Conservation (phyloP, 2,888 invertebrate genomes). For the Brachylomia viminalis region DNA sequence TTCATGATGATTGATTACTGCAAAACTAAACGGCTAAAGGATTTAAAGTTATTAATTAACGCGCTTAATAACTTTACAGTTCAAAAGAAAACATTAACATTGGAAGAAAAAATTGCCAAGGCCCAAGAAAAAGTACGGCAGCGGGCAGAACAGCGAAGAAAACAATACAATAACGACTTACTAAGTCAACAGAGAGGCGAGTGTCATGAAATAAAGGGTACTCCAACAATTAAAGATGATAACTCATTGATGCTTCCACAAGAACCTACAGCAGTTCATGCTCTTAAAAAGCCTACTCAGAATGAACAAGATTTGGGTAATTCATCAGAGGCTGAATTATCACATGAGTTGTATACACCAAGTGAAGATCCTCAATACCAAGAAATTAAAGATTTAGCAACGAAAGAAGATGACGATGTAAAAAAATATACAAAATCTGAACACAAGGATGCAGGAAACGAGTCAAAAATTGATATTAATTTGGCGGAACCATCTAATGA, state of each 20-base stretch:
- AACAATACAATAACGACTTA: conserved; percentile 66
- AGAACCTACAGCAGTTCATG: conserved; percentile 10
- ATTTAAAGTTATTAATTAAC: conserved; percentile 3
- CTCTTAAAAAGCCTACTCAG: conserved; percentile 57
- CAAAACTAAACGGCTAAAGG: not conserved
- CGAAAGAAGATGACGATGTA: not conserved
- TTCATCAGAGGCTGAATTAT: conserved; percentile 73
- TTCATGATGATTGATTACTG: not conserved
- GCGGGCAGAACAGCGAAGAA: conserved; percentile 74
- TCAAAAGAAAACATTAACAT: conserved; percentile 67
- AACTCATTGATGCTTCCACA: conserved; percentile 4
- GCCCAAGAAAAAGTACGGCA: conserved; percentile 80
- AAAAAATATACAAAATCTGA: conserved; percentile 14
- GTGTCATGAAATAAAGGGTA: conserved; percentile 2
- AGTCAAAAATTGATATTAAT: conserved; percentile 1
- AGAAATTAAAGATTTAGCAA: conserved; percentile 1
- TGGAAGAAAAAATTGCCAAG: conserved; percentile 81
- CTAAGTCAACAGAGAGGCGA: conserved; percentile 5
- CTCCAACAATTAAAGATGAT: conserved; percentile 8
- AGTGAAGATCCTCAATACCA: conserved; percentile 18
- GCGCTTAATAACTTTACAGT: conserved; percentile 71
- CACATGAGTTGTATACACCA: conserved; percentile 52
- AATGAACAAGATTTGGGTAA: conserved; percentile 67
- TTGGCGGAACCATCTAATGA: conserved; percentile 1
- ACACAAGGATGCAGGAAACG: not conserved